Evolutionary conservation across 2,113 vertebrate genomes (phyloP).

Genomic region (Chloebia gouldiae): DNA sequence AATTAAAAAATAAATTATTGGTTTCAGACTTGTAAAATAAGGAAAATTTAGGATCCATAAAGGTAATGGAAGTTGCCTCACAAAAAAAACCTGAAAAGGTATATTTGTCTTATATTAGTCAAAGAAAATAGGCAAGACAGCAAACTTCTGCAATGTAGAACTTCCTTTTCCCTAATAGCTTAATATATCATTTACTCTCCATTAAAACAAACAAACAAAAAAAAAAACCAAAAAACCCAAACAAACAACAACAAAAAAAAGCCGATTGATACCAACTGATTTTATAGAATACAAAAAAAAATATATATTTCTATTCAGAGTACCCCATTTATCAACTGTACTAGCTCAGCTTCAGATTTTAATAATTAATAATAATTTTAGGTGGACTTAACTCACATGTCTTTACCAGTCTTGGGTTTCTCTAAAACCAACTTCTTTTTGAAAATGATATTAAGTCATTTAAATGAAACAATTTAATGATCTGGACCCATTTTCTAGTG

Average conservation of each 20-base stretch:
- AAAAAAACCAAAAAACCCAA: neutral
- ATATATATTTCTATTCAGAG: neutral
- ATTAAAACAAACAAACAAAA: neutral
- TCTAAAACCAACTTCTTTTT: neutral
- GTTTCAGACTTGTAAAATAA: neutral
- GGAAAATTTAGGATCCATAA: neutral
- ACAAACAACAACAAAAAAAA: neutral
- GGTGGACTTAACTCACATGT: neutral
- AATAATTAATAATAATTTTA: neutral
- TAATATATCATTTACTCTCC: neutral
- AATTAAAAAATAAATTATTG: neutral
- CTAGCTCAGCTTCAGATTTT: neutral
- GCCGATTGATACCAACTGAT: neutral
- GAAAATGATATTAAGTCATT: neutral
- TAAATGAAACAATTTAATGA: constrained; percentile 7
- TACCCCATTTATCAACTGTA: neutral
- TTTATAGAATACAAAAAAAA: neutral
- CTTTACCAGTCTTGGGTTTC: neutral
- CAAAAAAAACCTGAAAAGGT: neutral
- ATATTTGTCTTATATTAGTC: neutral
- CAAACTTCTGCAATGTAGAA: neutral
- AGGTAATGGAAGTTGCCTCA: neutral
- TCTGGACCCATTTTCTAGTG: neutral
- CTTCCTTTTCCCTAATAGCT: neutral
- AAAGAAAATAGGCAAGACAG: neutral